phyloP scores from a whole-genome alignment of 2,113 vertebrate species.

The Microtus richardsoni region DNA sequence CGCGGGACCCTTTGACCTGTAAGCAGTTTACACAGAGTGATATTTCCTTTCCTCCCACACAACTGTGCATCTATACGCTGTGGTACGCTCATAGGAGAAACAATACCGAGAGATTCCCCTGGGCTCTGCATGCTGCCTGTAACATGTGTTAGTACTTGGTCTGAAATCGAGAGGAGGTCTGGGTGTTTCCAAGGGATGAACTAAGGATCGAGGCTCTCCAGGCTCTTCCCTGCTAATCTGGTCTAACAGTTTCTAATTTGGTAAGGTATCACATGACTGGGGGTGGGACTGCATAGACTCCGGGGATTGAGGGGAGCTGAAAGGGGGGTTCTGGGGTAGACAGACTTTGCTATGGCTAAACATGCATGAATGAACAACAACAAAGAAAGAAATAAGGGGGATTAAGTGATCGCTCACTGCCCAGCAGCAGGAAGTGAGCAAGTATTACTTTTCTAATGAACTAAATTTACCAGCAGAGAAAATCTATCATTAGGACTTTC shows the following conservation, averaged over 20 bases:
- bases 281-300: not conserved
- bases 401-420: not conserved
- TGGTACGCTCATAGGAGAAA: not conserved
- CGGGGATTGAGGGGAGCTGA: not conserved
- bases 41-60: not conserved
- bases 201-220: constrained; percentile 35
- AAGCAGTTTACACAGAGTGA: not conserved
- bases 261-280: not conserved
- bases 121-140: not conserved
- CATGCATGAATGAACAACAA: not conserved
- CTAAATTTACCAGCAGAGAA: not conserved
- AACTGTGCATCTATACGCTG: not conserved
- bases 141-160: not conserved
- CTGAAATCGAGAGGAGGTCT: not conserved
- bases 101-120: not conserved
- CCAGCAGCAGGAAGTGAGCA: constrained; percentile 33
- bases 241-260: not conserved
- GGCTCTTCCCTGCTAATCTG: not conserved
- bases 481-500: constrained; percentile 38
- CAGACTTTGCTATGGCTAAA: not conserved
- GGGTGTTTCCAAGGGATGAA: not conserved
- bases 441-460: constrained; percentile 27
- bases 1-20: not conserved
- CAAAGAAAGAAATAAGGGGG: not conserved
- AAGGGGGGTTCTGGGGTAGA: not conserved